A percentile compares a stretch with the other conserved stretches of the same genome.
phyloP scores from a whole-genome alignment of 1,140 invertebrate species.

The Papilio dardanus region DNA sequence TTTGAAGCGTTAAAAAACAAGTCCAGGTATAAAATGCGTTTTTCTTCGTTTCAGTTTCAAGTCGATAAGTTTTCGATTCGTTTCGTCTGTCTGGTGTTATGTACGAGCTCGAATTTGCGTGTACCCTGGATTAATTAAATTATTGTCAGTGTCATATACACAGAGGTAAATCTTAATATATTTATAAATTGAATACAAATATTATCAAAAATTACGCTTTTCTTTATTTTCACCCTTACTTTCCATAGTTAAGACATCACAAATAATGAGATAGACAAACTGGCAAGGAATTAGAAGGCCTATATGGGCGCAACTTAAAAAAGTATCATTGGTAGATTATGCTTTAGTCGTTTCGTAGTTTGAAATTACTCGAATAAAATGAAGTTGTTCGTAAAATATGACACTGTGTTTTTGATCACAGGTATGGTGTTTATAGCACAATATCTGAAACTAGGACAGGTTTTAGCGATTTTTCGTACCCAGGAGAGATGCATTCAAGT shows the following conservation, averaged over 20 bases:
- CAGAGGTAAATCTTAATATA: neutral
- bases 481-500: neutral
- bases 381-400: neutral
- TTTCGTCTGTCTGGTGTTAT: constrained; percentile 21
- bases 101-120: neutral
- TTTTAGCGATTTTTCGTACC: neutral
- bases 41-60: constrained; percentile 31
- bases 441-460: constrained; percentile 15
- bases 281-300: neutral
- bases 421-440: constrained; percentile 6
- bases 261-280: neutral
- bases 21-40: constrained; percentile 3
- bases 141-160: neutral
- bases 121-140: neutral
- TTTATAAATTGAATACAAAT: constrained; percentile 15
- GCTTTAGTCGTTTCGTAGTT: neutral
- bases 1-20: neutral
- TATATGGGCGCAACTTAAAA: neutral
- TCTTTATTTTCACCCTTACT: constrained; percentile 17
- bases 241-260: constrained; percentile 4
- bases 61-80: constrained; percentile 17
- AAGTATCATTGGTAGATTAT: neutral
- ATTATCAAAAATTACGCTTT: constrained; percentile 1
- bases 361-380: neutral
- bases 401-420: constrained; percentile 7